A percentile compares a stretch with the other conserved stretches of the same genome.
phyloP scores from a whole-genome alignment of 2,113 vertebrate species.

The Chaetura pelagica region DNA sequence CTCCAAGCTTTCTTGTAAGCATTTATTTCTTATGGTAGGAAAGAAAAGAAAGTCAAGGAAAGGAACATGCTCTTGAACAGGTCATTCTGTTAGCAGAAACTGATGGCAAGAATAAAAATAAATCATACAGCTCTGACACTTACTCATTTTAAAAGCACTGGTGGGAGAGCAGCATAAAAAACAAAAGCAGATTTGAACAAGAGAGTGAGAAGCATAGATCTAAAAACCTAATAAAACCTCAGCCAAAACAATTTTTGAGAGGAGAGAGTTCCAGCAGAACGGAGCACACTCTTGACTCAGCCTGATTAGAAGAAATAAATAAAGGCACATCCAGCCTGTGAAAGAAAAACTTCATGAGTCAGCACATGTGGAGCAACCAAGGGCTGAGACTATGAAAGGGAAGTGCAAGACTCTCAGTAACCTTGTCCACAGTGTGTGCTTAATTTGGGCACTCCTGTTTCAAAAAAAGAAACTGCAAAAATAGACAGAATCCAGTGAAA shows the following conservation, averaged over 20 bases:
- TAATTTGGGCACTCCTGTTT: not conserved
- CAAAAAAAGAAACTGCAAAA: not conserved
- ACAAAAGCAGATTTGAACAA: slow-evolving; percentile 73
- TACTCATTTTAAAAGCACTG: slow-evolving; percentile 70
- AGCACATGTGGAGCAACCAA: not conserved
- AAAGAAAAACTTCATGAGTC: slow-evolving; percentile 33
- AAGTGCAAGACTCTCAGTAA: not conserved
- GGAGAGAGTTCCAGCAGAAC: slow-evolving; percentile 23
- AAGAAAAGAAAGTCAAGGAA: slow-evolving; percentile 41
- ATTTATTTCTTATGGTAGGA: slow-evolving; percentile 23
- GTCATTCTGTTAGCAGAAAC: slow-evolving; percentile 76
- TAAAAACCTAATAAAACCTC: slow-evolving; percentile 67
- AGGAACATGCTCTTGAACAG: slow-evolving; percentile 61
- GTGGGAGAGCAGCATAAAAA: slow-evolving; percentile 77
- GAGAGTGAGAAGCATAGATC: slow-evolving; percentile 63
- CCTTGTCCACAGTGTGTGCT: not conserved
- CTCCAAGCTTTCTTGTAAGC: slow-evolving; percentile 39
- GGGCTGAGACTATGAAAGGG: not conserved
- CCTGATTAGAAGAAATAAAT: slow-evolving; percentile 69
- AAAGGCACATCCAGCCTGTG: slow-evolving; percentile 47
- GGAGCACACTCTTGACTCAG: slow-evolving; percentile 29
- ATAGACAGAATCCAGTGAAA: not conserved
- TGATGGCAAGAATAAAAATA: slow-evolving; percentile 80
- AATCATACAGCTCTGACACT: slow-evolving; percentile 72
- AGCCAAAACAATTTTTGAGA: slow-evolving; percentile 67